phyloP scores from a whole-genome alignment of 37 sponge, comb jelly and placozoan genomes.

The Spongilla lacustris region DNA sequence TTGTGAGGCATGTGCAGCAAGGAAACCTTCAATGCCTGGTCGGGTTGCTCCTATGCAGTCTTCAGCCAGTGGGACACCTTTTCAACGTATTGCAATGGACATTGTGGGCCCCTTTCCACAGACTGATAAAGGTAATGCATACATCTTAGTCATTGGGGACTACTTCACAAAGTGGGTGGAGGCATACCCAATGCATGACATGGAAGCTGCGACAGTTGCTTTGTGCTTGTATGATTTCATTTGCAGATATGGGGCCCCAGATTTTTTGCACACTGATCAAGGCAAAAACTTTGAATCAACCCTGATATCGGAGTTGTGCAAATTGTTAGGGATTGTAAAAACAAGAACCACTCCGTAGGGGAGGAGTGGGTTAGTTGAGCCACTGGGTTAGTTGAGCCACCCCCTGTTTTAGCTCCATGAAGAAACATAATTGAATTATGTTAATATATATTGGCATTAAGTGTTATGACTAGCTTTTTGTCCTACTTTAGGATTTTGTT shows the following conservation, averaged over 20 bases:
- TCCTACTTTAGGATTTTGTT: no score
- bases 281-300: constrained; percentile 32
- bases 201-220: no score
- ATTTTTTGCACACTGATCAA: constrained; percentile 28
- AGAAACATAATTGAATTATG: no score
- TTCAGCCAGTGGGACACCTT: constrained; percentile 19
- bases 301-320: constrained; percentile 16
- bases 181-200: background rate
- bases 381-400: no score
- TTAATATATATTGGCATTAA: no score
- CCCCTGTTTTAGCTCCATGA: no score
- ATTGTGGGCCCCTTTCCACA: constrained; percentile 28
- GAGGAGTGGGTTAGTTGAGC: no score
- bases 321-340: constrained; percentile 7
- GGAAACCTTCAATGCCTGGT: constrained; percentile 4
- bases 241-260: constrained; percentile 24
- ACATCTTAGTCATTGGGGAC: background rate
- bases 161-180: constrained; percentile 32
- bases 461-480: no score
- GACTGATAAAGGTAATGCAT: background rate
- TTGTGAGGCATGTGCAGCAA: constrained; percentile 38
- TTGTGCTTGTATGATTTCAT: constrained; percentile 14
- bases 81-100: constrained; percentile 37
- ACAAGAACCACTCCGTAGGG: constrained; percentile 47
- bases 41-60: constrained; percentile 9